Base-by-base conservation (phyloP, 2,797 vertebrate species). In the Hydrolagus colliei region DNA sequence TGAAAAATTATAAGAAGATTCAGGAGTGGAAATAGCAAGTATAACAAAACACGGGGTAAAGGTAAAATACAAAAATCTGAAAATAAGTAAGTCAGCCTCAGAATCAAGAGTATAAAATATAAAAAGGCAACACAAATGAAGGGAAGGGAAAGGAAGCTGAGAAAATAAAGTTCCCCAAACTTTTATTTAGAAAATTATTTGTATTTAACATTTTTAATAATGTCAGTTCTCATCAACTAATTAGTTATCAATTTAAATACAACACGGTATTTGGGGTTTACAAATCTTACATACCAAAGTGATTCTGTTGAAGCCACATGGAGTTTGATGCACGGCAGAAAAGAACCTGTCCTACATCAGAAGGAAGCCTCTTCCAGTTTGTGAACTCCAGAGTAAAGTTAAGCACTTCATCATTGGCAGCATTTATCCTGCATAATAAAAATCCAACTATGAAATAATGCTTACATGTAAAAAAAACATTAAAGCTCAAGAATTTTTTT, bases 371-470 rank as follows among this genome's bases (percentile, higher is more conserved):
- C 87, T 89, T 93, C 92, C 92, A 93, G 86, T 93, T 91, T 87
- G 91, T 91, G 79, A 93, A 93, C 80, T 92, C 92, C 90, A 93
- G 89, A 85, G 88, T 90, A 76, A 93, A 92, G 87, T 91, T 90
- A 84, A 92, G 90, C 18, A 80, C 75, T 8, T 91, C 90, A 72
- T 89, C 87, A 16, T 73, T 89, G 86, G 89, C 90, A 78, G 89
- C 89, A 67, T 86, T 85, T 87, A 91, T 87, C 92, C 92, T 93
- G 75, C 59, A 86, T 18, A 78, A 86, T 62, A 86, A 41, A 85
- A 87, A 73, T 63, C 12, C 67, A 65, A 77, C 8, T 35, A 85
- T 75, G 59, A 71, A 68, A 84, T 13, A 22, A 63, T n/a, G 63
- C 4, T 73, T 82, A 63, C 9, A 20, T 72, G 20, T 16, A 59